Evolutionary conservation across 2,797 vertebrate species (phyloP).

Genomic region (Emys orbicularis): DNA sequence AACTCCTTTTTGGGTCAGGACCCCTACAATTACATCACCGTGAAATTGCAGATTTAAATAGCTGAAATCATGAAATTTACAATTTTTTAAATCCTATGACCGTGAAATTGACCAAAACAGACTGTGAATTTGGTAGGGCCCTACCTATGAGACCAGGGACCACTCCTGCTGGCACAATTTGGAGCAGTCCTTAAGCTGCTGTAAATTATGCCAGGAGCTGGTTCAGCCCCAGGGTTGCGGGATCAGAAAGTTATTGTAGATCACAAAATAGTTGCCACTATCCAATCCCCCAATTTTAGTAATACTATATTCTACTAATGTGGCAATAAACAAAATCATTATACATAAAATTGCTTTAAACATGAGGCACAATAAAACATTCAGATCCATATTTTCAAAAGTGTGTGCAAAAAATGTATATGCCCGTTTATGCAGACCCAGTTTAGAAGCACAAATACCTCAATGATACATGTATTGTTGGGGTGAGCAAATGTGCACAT

Average conservation of each 20-base stretch:
- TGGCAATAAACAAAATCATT: slow-evolving; percentile 54
- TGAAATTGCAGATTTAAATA: too few species aligned
- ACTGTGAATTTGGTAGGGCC: too few species aligned
- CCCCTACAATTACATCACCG: too few species aligned
- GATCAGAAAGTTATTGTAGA: slow-evolving; percentile 44
- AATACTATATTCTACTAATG: slow-evolving; percentile 41
- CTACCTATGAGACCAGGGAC: too few species aligned
- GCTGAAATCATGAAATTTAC: too few species aligned
- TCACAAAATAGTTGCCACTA: slow-evolving; percentile 36
- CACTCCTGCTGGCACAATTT: background rate
- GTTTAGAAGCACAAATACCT: background rate
- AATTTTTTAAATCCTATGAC: too few species aligned
- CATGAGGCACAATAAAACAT: slow-evolving; percentile 64
- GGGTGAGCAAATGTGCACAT: background rate
- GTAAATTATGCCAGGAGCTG: slow-evolving; percentile 24
- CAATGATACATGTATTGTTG: background rate
- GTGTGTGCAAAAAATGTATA: slow-evolving; percentile 61
- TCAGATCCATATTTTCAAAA: slow-evolving; percentile 61
- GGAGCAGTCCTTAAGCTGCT: background rate
- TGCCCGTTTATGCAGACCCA: background rate
- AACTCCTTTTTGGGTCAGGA: too few species aligned
- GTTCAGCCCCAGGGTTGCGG: background rate
- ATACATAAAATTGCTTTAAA: slow-evolving; percentile 59
- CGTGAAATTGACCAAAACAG: too few species aligned
- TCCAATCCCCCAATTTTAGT: slow-evolving; percentile 28